Percentiles rank a stretch among this genome's conserved stretches.
Evolutionary conservation across 2,888 invertebrate species (phyloP).

Genomic region (Timema podura): DNA sequence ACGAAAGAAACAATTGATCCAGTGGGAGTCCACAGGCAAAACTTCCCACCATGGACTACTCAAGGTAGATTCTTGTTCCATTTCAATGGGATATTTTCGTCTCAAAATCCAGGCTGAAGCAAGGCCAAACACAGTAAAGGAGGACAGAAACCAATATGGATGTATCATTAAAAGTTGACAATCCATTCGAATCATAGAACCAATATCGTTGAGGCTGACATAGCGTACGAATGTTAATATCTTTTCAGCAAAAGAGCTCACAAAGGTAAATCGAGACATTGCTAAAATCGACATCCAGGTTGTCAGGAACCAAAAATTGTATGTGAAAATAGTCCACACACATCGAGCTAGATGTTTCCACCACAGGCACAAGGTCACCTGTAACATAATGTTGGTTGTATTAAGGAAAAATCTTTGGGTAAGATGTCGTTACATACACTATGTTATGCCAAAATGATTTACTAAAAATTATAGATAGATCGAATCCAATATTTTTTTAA

Average conservation of each 20-base stretch:
- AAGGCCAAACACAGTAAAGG: constrained; percentile 37
- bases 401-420: no score
- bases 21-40: constrained; percentile 40
- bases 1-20: constrained; percentile 40
- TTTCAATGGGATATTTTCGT: constrained; percentile 16
- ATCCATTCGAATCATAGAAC: constrained; percentile 37
- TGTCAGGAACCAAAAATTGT: constrained; percentile 45
- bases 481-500: no score
- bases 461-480: no score
- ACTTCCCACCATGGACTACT: constrained; percentile 44
- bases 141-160: constrained; percentile 37
- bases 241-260: constrained; percentile 40
- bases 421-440: no score
- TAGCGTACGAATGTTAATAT: constrained; percentile 40
- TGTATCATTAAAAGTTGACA: constrained; percentile 35
- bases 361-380: constrained; percentile 41
- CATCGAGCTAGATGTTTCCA: constrained; percentile 40
- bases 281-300: constrained; percentile 47
- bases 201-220: constrained; percentile 41
- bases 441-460: no score
- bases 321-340: constrained; percentile 44
- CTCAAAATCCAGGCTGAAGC: constrained; percentile 29
- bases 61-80: constrained; percentile 22
- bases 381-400: constrained; percentile 24
- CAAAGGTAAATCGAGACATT: constrained; percentile 43